phyloP scores from a whole-genome alignment of 2,113 vertebrate species.

The Empidonax alnorum region DNA sequence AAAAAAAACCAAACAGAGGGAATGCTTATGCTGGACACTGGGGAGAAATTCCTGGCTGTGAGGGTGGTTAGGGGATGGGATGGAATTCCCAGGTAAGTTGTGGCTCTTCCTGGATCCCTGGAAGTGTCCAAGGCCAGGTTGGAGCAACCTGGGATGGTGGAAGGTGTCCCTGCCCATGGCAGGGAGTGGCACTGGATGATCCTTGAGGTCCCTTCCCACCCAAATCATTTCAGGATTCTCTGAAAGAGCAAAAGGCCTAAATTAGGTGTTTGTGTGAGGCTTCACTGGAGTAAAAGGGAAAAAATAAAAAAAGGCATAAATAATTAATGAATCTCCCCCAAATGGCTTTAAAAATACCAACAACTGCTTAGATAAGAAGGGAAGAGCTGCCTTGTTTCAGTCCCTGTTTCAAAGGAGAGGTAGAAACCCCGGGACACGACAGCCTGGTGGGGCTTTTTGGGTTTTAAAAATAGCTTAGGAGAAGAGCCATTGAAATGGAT shows the following conservation, averaged over 20 bases:
- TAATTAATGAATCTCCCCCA: background rate
- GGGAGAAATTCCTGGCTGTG: background rate
- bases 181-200: accelerated
- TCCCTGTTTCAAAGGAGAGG: constrained; percentile 32
- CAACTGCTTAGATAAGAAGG: constrained; percentile 21
- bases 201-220: background rate
- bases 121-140: accelerated
- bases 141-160: accelerated
- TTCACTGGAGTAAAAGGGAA: background rate
- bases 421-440: constrained; percentile 18
- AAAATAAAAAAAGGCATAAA: background rate
- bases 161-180: accelerated
- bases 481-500: constrained; percentile 68
- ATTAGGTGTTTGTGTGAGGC: background rate
- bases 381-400: constrained; percentile 17
- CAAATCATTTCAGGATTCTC: background rate
- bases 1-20: background rate
- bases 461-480: constrained; percentile 64
- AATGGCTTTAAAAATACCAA: constrained; percentile 33
- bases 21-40: background rate
- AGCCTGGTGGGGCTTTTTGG: constrained; percentile 48
- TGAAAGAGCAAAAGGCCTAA: background rate
- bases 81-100: background rate
- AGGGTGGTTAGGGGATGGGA: too few species aligned
- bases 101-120: background rate